Evolutionary conservation across 2,888 invertebrate genomes (phyloP).

Genomic region (Erebia palarica): DNA sequence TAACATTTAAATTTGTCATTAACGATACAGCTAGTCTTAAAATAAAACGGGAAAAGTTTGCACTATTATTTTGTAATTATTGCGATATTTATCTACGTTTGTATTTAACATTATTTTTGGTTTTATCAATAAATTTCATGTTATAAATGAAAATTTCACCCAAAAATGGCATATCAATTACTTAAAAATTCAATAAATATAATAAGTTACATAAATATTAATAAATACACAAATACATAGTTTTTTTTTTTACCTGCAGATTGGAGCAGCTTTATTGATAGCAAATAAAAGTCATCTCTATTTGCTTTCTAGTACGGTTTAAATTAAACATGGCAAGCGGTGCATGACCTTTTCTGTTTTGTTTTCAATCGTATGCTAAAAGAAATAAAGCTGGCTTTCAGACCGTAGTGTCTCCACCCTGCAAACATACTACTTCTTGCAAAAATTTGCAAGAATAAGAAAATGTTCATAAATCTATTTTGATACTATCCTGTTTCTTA

Average conservation of each 20-base stretch:
- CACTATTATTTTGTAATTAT: neutral
- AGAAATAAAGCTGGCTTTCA: neutral
- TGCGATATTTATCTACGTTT: neutral
- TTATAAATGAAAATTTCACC: neutral
- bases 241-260: neutral
- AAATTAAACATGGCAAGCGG: no score
- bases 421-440: no score
- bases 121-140: no score
- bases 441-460: no score
- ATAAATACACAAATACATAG: neutral
- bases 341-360: no score
- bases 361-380: no score
- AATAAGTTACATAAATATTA: neutral
- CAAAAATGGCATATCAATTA: neutral
- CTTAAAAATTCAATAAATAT: slow-evolving; percentile 3
- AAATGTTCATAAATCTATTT: no score
- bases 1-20: neutral
- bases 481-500: no score
- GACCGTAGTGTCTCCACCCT: no score
- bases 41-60: neutral
- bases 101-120: neutral
- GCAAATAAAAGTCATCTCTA: no score
- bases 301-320: no score
- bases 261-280: no score
- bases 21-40: neutral